Conservation (phyloP, 2,797 vertebrate species). For the Rhynchonycteris naso region DNA sequence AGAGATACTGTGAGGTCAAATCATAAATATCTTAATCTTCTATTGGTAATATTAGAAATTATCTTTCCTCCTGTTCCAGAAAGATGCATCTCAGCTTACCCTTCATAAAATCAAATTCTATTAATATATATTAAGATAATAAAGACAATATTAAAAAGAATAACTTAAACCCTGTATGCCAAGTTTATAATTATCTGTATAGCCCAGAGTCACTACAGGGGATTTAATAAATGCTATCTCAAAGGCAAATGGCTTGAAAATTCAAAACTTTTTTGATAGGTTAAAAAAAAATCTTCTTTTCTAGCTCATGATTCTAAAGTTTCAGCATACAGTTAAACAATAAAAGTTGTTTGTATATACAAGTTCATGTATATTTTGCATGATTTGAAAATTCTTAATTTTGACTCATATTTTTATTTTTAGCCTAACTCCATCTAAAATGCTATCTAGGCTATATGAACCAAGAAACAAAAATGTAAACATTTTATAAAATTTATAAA, state of each 20-base stretch:
- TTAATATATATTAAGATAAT: background rate
- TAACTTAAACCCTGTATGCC: background rate
- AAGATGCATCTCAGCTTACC: background rate
- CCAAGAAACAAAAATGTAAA: background rate
- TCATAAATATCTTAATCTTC: background rate
- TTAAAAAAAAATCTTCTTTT: background rate
- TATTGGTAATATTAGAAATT: background rate
- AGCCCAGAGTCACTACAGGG: background rate
- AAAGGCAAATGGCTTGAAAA: background rate
- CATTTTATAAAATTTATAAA: background rate
- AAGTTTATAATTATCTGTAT: background rate
- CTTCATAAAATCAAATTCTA: background rate
- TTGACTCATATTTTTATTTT: background rate
- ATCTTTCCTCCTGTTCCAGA: background rate
- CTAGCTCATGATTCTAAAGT: background rate
- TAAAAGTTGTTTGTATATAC: background rate
- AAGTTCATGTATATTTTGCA: background rate
- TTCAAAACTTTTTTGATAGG: background rate
- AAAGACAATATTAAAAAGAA: background rate
- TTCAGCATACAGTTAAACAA: background rate
- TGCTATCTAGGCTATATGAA: background rate
- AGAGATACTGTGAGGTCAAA: background rate
- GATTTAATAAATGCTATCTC: background rate
- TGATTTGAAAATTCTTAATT: background rate
- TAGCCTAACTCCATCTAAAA: background rate